phyloP scores from a whole-genome alignment of 1,140 invertebrate genomes.

The Drosophila parabipectinata region DNA sequence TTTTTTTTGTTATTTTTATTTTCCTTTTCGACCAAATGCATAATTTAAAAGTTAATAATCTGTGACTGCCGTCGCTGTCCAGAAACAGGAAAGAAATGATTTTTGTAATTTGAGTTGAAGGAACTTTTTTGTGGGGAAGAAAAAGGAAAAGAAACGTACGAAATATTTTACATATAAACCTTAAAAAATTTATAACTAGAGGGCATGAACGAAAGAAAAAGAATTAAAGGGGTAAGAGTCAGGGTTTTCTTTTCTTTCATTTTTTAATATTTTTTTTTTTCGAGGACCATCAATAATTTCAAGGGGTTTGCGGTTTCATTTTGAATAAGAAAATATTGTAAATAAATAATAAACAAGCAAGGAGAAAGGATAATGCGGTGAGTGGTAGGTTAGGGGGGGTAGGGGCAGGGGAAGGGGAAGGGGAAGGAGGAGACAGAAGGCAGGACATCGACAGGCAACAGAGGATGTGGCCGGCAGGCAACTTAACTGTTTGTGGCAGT shows the following conservation, averaged over 20 bases:
- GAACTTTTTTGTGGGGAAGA: slow-evolving; percentile 38
- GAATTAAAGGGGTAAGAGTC: neutral
- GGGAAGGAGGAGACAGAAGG: neutral
- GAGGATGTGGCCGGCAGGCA: slow-evolving; percentile 49
- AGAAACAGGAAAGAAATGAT: slow-evolving; percentile 27
- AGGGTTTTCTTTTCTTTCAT: slow-evolving; percentile 4
- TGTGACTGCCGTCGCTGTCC: slow-evolving; percentile 19
- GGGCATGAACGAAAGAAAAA: slow-evolving; percentile 16
- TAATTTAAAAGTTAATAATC: slow-evolving; percentile 76
- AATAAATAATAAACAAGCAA: slow-evolving; percentile 72
- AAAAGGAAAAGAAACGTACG: neutral
- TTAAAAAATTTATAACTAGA: slow-evolving; percentile 28
- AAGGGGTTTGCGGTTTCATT: slow-evolving; percentile 75
- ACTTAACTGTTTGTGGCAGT: slow-evolving; percentile 71
- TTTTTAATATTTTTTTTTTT: slow-evolving; percentile 12
- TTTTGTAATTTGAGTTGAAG: slow-evolving; percentile 68
- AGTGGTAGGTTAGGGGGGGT: neutral
- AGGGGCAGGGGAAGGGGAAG: neutral
- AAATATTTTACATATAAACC: neutral
- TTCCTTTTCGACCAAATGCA: slow-evolving; percentile 33
- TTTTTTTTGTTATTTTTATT: neutral
- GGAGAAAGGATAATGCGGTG: slow-evolving; percentile 15
- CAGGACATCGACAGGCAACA: slow-evolving; percentile 8
- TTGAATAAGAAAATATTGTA: slow-evolving; percentile 81
- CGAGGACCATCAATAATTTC: slow-evolving; percentile 73